A percentile compares a stretch with the other conserved stretches of the same genome.
These are phyloP conservation scores for Malurus elegans DNA, from an alignment of 2,113 vertebrate species.

Conservation along the genomic window DNA sequence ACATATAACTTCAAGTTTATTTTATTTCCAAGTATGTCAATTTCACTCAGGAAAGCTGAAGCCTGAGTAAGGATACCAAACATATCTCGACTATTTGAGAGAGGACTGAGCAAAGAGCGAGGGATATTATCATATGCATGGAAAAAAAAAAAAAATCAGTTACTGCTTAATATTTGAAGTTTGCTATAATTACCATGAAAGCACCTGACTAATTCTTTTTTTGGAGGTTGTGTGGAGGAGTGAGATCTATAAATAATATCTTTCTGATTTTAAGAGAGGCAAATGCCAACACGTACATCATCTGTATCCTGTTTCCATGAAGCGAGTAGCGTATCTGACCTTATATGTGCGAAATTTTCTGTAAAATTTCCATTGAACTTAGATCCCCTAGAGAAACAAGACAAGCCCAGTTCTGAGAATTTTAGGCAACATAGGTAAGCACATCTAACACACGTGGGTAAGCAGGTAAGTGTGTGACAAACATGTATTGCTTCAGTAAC, in stretches of 20 bases:
- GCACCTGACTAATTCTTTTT: constrained; percentile 20
- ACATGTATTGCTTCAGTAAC: background rate
- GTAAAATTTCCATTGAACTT: background rate
- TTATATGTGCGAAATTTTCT: background rate
- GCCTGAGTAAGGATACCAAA: background rate
- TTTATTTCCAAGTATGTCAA: background rate
- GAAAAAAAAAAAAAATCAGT: background rate
- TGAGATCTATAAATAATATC: constrained; percentile 29
- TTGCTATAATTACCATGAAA: constrained; percentile 7
- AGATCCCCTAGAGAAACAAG: background rate
- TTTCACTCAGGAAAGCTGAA: background rate
- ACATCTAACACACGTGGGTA: background rate
- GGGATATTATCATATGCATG: background rate
- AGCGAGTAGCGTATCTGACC: background rate
- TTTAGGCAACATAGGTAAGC: background rate
- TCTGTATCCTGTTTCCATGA: background rate
- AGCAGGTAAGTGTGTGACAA: background rate
- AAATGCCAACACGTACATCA: background rate
- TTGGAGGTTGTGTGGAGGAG: background rate
- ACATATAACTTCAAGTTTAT: background rate
- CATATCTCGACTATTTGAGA: background rate
- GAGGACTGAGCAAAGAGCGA: background rate
- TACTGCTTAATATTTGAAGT: background rate
- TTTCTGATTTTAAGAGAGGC: constrained; percentile 13
- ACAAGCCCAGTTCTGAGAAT: background rate